These are phyloP conservation scores for Nematostella vectensis DNA, from an alignment of 92 coral and sea anemone genomes.

Conservation along the genomic window DNA sequence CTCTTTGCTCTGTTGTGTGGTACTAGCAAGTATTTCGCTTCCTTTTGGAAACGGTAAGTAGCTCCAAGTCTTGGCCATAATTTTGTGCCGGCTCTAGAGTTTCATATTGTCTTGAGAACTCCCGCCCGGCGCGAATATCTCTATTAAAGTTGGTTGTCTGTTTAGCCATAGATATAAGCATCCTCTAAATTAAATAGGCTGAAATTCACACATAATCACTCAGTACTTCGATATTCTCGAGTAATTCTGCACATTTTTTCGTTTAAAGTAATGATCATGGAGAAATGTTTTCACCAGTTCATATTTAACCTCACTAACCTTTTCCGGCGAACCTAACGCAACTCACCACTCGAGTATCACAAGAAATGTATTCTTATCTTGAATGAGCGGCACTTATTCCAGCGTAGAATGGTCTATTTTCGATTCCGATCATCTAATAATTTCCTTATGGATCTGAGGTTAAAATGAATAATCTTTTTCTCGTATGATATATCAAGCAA, in stretches of 20 bases:
- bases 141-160: too few species aligned
- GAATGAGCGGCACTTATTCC: background rate
- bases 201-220: background rate
- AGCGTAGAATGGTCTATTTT: background rate
- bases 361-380: background rate
- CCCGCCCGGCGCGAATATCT: background rate
- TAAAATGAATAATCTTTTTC: background rate
- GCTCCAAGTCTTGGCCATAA: background rate
- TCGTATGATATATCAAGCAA: background rate
- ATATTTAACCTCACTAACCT: conserved; percentile 4
- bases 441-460: too few species aligned
- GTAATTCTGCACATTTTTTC: too few species aligned
- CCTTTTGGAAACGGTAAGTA: background rate
- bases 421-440: background rate
- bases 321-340: background rate
- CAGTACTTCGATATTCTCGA: background rate
- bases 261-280: too few species aligned
- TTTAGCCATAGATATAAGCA: too few species aligned
- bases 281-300: conserved; percentile 6
- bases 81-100: background rate
- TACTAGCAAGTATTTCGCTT: conserved; percentile 1
- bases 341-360: background rate
- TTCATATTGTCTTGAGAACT: background rate
- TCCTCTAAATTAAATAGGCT: too few species aligned
- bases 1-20: conserved; percentile 12